Conservation (phyloP, 2,113 vertebrate genomes). For the Chaetodon trifascialis region DNA sequence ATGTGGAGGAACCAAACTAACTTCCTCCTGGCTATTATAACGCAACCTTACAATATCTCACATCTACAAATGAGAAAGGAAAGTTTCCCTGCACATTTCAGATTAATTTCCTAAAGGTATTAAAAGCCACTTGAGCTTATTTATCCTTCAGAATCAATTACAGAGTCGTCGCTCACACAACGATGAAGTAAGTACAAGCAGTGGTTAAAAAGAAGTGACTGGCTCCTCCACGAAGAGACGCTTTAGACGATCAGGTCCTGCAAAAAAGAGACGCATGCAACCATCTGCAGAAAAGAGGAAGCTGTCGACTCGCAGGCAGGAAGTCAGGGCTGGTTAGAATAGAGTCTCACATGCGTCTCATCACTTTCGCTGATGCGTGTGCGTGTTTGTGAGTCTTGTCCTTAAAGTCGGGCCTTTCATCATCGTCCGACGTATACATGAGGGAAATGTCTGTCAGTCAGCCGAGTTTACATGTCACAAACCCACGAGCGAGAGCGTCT, state of each 20-base stretch:
- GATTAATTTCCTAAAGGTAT: neutral
- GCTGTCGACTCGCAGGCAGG: slow-evolving; percentile 35
- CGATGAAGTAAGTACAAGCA: slow-evolving; percentile 1
- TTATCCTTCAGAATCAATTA: neutral
- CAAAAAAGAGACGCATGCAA: neutral
- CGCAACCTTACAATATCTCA: neutral
- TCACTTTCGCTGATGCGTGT: slow-evolving; percentile 1
- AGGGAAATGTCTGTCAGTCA: slow-evolving; percentile 49
- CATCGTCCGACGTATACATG: slow-evolving; percentile 27
- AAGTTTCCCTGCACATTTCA: neutral
- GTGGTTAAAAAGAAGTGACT: neutral
- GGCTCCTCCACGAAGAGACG: neutral
- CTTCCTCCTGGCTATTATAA: neutral
- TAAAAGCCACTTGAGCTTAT: neutral
- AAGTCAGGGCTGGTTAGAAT: slow-evolving; percentile 46
- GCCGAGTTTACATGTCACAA: slow-evolving; percentile 48
- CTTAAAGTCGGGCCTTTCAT: slow-evolving; percentile 36
- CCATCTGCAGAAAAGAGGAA: slow-evolving; percentile 57
- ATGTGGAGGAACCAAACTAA: neutral
- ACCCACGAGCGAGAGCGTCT: slow-evolving; percentile 36
- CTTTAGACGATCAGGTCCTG: neutral
- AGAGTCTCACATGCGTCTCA: neutral
- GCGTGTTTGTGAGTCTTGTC: neutral
- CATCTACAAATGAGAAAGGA: neutral
- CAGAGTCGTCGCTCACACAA: neutral